A percentile compares a stretch with the other conserved stretches of the same genome.
These are phyloP conservation scores for Cacatua alba DNA, from an alignment of 2,113 vertebrate species.

Conservation along the genomic window DNA sequence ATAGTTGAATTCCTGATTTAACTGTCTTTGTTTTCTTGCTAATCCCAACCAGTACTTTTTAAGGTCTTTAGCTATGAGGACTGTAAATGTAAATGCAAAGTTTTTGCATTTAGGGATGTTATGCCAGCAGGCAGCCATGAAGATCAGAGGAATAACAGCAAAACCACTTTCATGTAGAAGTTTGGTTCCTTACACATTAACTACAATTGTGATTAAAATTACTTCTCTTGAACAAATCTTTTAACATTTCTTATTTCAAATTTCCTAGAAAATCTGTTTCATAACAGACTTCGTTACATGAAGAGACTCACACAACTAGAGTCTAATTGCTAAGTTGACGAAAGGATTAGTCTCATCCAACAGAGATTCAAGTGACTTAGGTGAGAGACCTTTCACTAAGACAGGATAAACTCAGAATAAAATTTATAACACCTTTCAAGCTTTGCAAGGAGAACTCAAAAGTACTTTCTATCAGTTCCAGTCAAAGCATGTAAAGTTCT, in stretches of 20 bases:
- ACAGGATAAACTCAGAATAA: not conserved
- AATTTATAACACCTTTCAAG: not conserved
- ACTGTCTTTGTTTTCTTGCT: not conserved
- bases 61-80: not conserved
- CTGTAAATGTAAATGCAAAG: not conserved
- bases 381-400: not conserved
- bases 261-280: slow-evolving; percentile 15
- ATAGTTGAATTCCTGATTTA: not conserved
- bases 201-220: slow-evolving; percentile 1
- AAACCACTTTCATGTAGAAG: not conserved
- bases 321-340: not conserved
- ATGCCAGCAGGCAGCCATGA: not conserved
- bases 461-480: not conserved
- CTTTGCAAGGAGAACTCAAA: not conserved
- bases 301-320: not conserved
- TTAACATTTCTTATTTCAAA: not conserved
- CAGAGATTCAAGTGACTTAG: not conserved
- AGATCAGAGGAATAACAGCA: slow-evolving; percentile 26
- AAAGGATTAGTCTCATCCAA: slow-evolving; percentile 6
- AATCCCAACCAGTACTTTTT: not conserved
- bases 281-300: not conserved
- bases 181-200: not conserved
- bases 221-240: not conserved
- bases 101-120: not conserved
- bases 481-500: not conserved